phyloP scores from a whole-genome alignment of 2,113 vertebrate species.

The Amblyopsis rosae region DNA sequence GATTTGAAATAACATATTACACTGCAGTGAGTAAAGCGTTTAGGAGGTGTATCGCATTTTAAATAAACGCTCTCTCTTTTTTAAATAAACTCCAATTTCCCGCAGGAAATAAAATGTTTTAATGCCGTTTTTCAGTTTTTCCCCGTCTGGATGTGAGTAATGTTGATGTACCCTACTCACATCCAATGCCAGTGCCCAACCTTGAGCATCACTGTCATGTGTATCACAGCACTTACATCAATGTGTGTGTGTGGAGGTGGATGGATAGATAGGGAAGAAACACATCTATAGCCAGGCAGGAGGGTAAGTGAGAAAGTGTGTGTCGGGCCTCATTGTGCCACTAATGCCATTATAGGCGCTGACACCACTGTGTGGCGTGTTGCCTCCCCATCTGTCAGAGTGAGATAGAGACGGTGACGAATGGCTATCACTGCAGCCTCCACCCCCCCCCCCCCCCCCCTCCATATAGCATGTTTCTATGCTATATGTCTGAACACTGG shows the following conservation, averaged over 20 bases:
- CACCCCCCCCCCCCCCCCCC: slow-evolving; percentile 40
- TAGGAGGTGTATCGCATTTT: slow-evolving; percentile 77
- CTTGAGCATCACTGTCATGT: slow-evolving; percentile 30
- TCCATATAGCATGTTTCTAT: slow-evolving; percentile 45
- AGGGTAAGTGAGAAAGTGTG: slow-evolving; percentile 56
- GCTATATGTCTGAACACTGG: slow-evolving; percentile 43
- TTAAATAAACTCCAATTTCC: slow-evolving; percentile 81
- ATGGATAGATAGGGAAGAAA: slow-evolving; percentile 44
- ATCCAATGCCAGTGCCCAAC: slow-evolving; percentile 33
- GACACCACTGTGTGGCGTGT: slow-evolving; percentile 70
- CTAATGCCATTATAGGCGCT: slow-evolving; percentile 79
- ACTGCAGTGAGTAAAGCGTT: slow-evolving; percentile 77
- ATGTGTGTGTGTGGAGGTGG: slow-evolving; percentile 23
- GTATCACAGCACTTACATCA: slow-evolving; percentile 14
- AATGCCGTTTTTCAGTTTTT: slow-evolving; percentile 56
- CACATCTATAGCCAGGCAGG: slow-evolving; percentile 56
- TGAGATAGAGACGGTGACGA: slow-evolving; percentile 75
- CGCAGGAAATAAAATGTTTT: slow-evolving; percentile 40
- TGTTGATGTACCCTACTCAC: slow-evolving; percentile 19
- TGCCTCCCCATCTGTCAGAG: slow-evolving; percentile 71
- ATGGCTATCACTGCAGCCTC: slow-evolving; percentile 69
- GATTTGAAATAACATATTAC: slow-evolving; percentile 81
- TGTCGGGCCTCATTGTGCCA: slow-evolving; percentile 73
- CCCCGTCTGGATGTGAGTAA: slow-evolving; percentile 54
- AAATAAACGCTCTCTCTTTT: slow-evolving; percentile 75